Base-by-base conservation (phyloP, 1,140 invertebrate species). In the Oryctes rhinoceros region DNA sequence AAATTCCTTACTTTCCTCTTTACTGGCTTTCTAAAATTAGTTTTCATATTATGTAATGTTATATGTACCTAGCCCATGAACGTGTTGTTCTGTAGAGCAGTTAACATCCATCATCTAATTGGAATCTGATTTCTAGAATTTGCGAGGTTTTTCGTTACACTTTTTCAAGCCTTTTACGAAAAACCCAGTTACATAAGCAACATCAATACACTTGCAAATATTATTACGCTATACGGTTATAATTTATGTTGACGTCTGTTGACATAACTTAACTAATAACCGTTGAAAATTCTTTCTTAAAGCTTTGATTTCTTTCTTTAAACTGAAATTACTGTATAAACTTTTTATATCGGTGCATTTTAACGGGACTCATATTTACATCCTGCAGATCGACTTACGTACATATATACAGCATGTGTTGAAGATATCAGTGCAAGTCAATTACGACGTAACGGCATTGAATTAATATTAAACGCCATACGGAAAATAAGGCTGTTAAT, bases 371-470 rank as follows among this genome's bases (percentile, higher is more conserved):
- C 5, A 35, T 24, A 71, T 71, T 71, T 71, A 71, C 24, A 71
- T 71, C 18, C 65, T 71, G 18, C 18, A 35, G n/a, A 59, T 3
- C 15, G 18, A 71, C 18, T 71, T 35, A 37, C 65, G 37, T 71
- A 30, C 65, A 71, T 71, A 30, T 24, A 71, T 71, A 6, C 65
- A 71, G 65, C 65, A 24, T 71, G 24, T 71, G 20, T 67, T 67
- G 62, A 10, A 11, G 18, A 71, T 71, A 71, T 71, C 65, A 62
- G 13, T 71, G 13, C 65, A 37, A 20, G 7, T 30, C 65, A 71
- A 24, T 71, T 62, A 62, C 20, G 20, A 71, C 11, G 15, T 24
- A 71, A 71, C 20, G 18, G 65, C 24, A 0, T 0, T 13, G 20
- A 24, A 37, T 71, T 71, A 4, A 71, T 30, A 11, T 67, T 13